These are phyloP conservation scores for Macrocentrus cingulum DNA, from an alignment of 1,140 invertebrate species.

Conservation along the genomic window DNA sequence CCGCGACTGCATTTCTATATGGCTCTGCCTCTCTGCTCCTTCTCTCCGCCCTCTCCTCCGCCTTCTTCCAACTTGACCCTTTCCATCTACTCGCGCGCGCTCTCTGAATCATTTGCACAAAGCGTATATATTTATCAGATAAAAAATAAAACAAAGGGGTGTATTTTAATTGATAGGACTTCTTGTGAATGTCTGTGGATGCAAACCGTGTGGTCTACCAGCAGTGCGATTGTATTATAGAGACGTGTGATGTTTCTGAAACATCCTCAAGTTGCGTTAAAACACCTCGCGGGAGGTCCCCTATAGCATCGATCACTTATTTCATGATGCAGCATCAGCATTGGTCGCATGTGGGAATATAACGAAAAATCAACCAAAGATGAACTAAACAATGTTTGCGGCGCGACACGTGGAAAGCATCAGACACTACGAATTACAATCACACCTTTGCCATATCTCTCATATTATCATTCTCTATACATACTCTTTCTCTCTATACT, in stretches of 20 bases:
- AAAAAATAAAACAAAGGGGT: too few species aligned
- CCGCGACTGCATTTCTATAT: conserved; percentile 54
- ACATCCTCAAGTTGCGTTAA: too few species aligned
- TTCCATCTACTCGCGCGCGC: conserved; percentile 27
- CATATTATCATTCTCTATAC: conserved; percentile 35
- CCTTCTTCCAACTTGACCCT: conserved; percentile 30
- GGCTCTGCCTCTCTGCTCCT: conserved; percentile 14
- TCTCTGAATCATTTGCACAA: conserved; percentile 14
- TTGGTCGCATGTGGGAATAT: too few species aligned
- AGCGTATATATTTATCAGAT: not conserved
- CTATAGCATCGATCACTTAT: not conserved
- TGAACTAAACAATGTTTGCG: not conserved
- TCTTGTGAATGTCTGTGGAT: too few species aligned
- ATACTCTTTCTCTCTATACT: conserved; percentile 22
- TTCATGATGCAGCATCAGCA: too few species aligned
- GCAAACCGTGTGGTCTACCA: too few species aligned
- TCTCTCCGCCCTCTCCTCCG: conserved; percentile 19
- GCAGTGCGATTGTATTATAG: too few species aligned
- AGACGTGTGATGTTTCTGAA: too few species aligned
- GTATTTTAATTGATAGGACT: too few species aligned
- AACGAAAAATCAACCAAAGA: not conserved
- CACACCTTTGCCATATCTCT: conserved; percentile 31
- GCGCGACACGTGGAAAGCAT: conserved; percentile 19
- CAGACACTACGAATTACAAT: conserved; percentile 26
- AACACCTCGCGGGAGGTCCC: conserved; percentile 8